phyloP scores from a whole-genome alignment of 2,888 invertebrate species.

The Hesperia comma region DNA sequence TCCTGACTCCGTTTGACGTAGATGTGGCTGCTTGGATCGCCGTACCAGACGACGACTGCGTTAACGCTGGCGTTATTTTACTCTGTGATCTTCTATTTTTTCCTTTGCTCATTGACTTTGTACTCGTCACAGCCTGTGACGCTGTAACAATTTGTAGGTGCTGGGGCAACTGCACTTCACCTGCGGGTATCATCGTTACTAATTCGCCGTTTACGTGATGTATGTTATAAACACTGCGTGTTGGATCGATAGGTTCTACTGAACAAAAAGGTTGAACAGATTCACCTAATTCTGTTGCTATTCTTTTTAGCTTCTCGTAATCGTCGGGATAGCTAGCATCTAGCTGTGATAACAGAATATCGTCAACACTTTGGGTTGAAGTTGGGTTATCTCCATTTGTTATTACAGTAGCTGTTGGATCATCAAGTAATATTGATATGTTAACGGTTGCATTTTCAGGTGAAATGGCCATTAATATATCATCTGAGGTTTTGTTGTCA shows the following conservation, averaged over 20 bases:
- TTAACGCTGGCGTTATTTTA: slow-evolving; percentile 76
- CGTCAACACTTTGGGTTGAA: slow-evolving; percentile 87
- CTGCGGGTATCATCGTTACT: slow-evolving; percentile 77
- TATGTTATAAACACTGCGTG: slow-evolving; percentile 81
- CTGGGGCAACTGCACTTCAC: slow-evolving; percentile 74
- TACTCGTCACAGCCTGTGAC: slow-evolving; percentile 85
- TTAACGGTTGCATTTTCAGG: slow-evolving; percentile 72
- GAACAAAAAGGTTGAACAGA: slow-evolving; percentile 89
- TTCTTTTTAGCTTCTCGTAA: slow-evolving; percentile 92
- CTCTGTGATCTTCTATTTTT: slow-evolving; percentile 87
- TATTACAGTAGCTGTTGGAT: slow-evolving; percentile 70
- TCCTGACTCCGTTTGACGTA: slow-evolving; percentile 89
- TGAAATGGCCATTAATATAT: slow-evolving; percentile 73
- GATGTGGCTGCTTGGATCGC: slow-evolving; percentile 82
- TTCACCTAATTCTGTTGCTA: slow-evolving; percentile 92
- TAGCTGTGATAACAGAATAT: slow-evolving; percentile 87
- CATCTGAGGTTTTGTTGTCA: slow-evolving; percentile 69
- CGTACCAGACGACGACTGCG: slow-evolving; percentile 66
- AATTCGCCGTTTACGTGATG: slow-evolving; percentile 78
- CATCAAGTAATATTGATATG: slow-evolving; percentile 79
- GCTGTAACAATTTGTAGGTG: slow-evolving; percentile 84
- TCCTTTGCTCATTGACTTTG: slow-evolving; percentile 85
- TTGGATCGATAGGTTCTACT: slow-evolving; percentile 80
- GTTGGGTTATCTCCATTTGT: slow-evolving; percentile 81
- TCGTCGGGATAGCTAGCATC: slow-evolving; percentile 90